These are phyloP conservation scores for Leucosticte australis DNA, from an alignment of 2,113 vertebrate genomes.

Conservation along the genomic window DNA sequence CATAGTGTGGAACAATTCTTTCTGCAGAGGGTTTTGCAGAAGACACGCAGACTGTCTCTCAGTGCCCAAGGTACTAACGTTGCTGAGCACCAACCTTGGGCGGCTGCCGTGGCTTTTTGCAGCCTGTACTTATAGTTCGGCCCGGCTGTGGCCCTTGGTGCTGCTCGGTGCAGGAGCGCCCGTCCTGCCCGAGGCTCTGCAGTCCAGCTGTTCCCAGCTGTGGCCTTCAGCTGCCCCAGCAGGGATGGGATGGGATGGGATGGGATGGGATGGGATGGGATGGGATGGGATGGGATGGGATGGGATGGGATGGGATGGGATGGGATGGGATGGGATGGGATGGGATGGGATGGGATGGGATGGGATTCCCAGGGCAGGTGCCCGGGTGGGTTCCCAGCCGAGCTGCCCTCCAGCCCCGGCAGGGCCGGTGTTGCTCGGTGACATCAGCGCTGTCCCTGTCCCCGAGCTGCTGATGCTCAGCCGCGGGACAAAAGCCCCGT, in stretches of 20 bases:
- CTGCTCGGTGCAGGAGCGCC: not conserved
- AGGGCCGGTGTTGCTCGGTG: not conserved
- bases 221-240: not conserved
- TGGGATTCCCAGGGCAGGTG: not conserved
- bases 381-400: not conserved
- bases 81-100: rapidly evolving
- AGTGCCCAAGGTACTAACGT: not conserved
- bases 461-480: not conserved
- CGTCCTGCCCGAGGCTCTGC: not conserved
- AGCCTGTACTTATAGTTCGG: not conserved
- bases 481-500: not conserved
- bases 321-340: too few species aligned
- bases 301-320: too few species aligned
- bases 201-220: not conserved
- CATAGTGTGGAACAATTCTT: not conserved
- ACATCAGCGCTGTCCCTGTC: not conserved
- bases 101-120: rapidly evolving
- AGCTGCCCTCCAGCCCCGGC: not conserved
- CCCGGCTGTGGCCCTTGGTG: not conserved
- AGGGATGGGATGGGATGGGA: not conserved
- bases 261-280: too few species aligned
- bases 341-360: not conserved
- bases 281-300: not conserved
- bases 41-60: not conserved
- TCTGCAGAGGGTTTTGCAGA: not conserved